These are phyloP conservation scores for Coenonympha glycerion DNA, from an alignment of 2,888 invertebrate genomes.

Conservation along the genomic window DNA sequence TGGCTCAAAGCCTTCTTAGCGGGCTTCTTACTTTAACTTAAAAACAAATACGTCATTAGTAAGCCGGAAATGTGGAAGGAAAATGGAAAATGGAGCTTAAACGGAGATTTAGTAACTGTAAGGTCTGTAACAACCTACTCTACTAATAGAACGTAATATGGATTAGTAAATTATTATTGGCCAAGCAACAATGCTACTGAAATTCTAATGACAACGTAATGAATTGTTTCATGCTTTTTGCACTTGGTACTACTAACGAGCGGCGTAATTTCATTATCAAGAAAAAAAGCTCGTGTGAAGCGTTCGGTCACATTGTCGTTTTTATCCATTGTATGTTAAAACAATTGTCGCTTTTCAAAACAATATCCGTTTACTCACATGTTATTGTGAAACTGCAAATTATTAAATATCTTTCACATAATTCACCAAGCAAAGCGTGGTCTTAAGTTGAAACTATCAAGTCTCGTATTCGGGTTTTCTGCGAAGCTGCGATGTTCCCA, in stretches of 20 bases:
- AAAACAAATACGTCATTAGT: too few species aligned
- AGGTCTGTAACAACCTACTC: too few species aligned
- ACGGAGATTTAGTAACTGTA: too few species aligned
- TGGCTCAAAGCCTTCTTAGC: too few species aligned
- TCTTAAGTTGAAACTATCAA: constrained; percentile 71
- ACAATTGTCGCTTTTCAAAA: constrained; percentile 34
- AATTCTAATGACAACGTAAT: not conserved
- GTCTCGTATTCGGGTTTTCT: constrained; percentile 72
- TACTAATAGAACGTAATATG: too few species aligned
- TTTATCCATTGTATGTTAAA: constrained; percentile 26
- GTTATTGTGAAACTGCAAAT: constrained; percentile 57
- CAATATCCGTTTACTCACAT: constrained; percentile 53
- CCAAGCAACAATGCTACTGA: too few species aligned
- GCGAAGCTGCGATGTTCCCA: constrained; percentile 51
- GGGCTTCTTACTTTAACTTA: too few species aligned
- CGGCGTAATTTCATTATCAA: constrained; percentile 25
- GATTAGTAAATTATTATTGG: too few species aligned
- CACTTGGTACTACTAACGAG: constrained; percentile 13
- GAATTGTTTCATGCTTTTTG: constrained; percentile 1
- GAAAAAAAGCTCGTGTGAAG: constrained; percentile 28
- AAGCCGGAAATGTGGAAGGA: too few species aligned
- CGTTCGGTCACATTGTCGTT: constrained; percentile 28
- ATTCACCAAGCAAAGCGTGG: constrained; percentile 69
- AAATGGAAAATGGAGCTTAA: too few species aligned
- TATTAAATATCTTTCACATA: constrained; percentile 68